Conservation (phyloP, 1,140 invertebrate species). For the Zaprionus taronus region DNA sequence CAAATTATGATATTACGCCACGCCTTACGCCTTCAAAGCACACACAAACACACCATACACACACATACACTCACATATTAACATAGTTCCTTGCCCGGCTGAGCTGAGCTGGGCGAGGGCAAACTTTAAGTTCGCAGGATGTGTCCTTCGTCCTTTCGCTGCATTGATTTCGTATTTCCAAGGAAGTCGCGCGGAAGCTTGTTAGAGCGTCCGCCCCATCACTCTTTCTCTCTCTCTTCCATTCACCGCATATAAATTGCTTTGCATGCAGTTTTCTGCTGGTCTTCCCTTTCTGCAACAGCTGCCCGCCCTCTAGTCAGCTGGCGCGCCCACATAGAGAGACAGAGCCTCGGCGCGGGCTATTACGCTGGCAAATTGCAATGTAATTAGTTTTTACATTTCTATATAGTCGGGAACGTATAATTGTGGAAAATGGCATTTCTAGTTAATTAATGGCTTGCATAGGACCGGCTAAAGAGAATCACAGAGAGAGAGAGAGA, state of each 20-base stretch:
- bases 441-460: slow-evolving; percentile 81
- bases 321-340: slow-evolving; percentile 29
- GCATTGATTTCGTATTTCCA: slow-evolving; percentile 81
- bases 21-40: slow-evolving; percentile 34
- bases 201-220: slow-evolving; percentile 51
- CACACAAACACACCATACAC: slow-evolving; percentile 10
- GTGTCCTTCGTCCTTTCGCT: slow-evolving; percentile 62
- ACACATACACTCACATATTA: slow-evolving; percentile 15
- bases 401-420: slow-evolving; percentile 80
- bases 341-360: slow-evolving; percentile 48
- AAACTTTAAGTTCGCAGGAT: slow-evolving; percentile 68
- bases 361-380: slow-evolving; percentile 82
- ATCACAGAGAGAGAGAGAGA: background rate
- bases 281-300: background rate
- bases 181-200: slow-evolving; percentile 79
- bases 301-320: slow-evolving; percentile 6
- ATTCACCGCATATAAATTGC: slow-evolving; percentile 58
- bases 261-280: slow-evolving; percentile 73
- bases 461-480: slow-evolving; percentile 22
- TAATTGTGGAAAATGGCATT: slow-evolving; percentile 83
- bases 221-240: background rate
- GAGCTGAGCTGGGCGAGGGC: slow-evolving; percentile 33
- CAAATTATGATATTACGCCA: slow-evolving; percentile 65
- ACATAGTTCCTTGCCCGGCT: background rate
- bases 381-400: slow-evolving; percentile 83